Evolutionary conservation across 2,797 vertebrate species (phyloP).

Genomic region (Hylomyscus alleni): DNA sequence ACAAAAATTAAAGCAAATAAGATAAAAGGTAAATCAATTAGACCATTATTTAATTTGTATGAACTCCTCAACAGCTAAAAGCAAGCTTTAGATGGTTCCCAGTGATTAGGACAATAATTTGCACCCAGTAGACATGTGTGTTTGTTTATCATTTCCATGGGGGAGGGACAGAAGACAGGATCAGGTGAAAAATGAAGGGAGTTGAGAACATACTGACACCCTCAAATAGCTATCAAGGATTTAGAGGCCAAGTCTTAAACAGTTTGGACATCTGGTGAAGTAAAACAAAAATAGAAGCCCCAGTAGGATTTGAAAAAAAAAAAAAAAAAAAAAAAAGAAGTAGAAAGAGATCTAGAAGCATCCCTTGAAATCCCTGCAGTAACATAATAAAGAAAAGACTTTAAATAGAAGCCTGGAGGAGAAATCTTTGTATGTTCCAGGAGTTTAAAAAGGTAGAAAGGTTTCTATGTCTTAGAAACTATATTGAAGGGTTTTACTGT

Average conservation of each 20-base stretch:
- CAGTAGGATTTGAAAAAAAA: slow-evolving; percentile 73
- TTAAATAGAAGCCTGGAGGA: slow-evolving; percentile 79
- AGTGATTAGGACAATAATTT: neutral
- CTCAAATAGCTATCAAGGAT: slow-evolving; percentile 82
- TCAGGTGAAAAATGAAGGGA: slow-evolving; percentile 66
- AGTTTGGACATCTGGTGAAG: slow-evolving; percentile 83
- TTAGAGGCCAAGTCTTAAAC: slow-evolving; percentile 83
- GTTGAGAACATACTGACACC: slow-evolving; percentile 77
- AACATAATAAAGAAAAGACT: slow-evolving; percentile 80
- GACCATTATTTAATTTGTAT: neutral
- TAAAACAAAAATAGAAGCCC: slow-evolving; percentile 83
- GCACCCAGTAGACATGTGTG: slow-evolving; percentile 16
- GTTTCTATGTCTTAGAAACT: slow-evolving; percentile 52
- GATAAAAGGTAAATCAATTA: neutral
- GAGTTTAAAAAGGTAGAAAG: slow-evolving; percentile 70
- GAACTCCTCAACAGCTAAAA: neutral
- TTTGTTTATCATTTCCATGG: slow-evolving; percentile 69
- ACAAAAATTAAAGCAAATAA: neutral
- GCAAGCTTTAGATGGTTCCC: neutral
- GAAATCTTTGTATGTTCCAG: slow-evolving; percentile 67
- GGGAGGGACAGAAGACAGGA: slow-evolving; percentile 60
- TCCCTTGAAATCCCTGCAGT: slow-evolving; percentile 79
- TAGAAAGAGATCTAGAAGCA: slow-evolving; percentile 80
- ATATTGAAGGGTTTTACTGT: slow-evolving; percentile 52
- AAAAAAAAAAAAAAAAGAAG: slow-evolving; percentile 77